phyloP scores from a whole-genome alignment of 1,140 invertebrate species.

The Hyles euphorbiae region DNA sequence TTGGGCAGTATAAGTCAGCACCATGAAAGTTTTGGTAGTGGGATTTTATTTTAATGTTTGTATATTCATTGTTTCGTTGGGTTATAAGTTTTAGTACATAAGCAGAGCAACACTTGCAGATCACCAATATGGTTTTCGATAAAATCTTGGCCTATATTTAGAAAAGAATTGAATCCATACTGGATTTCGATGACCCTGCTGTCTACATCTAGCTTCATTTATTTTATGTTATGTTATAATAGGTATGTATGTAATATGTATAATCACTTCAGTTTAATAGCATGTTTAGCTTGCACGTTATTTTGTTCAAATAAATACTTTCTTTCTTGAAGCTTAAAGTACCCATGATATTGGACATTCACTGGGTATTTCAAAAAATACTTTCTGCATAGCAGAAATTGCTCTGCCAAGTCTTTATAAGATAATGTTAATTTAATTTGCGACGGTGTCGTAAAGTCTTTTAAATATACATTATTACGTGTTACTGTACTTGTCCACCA shows the following conservation, averaged over 20 bases:
- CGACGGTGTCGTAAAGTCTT: too few species aligned
- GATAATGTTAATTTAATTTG: too few species aligned
- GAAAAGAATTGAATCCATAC: too few species aligned
- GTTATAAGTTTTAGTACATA: background rate
- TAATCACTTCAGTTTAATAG: background rate
- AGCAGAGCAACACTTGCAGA: too few species aligned
- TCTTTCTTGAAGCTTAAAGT: too few species aligned
- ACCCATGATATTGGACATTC: background rate
- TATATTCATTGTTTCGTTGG: conserved; percentile 1
- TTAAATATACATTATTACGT: too few species aligned
- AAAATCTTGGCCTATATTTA: too few species aligned
- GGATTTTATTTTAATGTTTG: conserved; percentile 9
- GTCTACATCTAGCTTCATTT: conserved; percentile 8
- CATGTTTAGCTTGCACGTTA: background rate
- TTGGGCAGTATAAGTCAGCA: conserved; percentile 1
- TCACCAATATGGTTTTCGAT: background rate
- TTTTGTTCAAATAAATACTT: too few species aligned
- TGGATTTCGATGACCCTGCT: conserved; percentile 34
- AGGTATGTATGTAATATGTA: background rate
- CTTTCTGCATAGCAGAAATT: too few species aligned
- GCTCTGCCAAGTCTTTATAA: too few species aligned
- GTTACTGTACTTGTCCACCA: too few species aligned
- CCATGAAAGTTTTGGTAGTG: conserved; percentile 4
- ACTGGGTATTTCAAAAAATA: too few species aligned
- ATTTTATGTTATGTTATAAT: conserved; percentile 7